Conservation (phyloP, 2,888 invertebrate genomes). For the Cryptocheilus praepositus region DNA sequence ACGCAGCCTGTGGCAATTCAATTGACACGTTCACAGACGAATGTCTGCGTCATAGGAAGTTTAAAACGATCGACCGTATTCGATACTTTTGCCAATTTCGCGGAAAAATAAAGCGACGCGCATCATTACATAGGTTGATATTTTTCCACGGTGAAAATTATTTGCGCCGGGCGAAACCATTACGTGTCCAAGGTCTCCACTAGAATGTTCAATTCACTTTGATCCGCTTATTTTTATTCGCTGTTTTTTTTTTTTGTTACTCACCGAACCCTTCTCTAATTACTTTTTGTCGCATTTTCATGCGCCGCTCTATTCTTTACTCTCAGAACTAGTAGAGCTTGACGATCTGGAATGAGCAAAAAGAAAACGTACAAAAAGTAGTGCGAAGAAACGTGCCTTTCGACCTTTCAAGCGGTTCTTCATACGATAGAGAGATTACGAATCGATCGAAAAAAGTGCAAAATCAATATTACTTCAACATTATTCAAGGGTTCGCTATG, state of each 20-base stretch:
- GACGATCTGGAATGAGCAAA: constrained; percentile 20
- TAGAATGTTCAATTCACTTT: constrained; percentile 28
- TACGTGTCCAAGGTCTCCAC: constrained; percentile 32
- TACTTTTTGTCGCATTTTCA: constrained; percentile 15
- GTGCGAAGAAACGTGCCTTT: background rate
- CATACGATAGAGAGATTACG: too few species aligned
- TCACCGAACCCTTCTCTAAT: constrained; percentile 17
- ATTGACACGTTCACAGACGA: constrained; percentile 48
- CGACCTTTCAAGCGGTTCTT: too few species aligned
- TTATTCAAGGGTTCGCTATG: too few species aligned
- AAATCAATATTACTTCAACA: too few species aligned
- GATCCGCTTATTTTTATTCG: too few species aligned
- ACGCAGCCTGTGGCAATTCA: constrained; percentile 36
- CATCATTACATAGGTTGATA: too few species aligned
- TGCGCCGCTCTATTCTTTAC: constrained; percentile 18
- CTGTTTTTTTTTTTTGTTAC: constrained; percentile 27
- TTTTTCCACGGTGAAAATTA: too few species aligned
- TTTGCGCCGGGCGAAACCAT: constrained; percentile 8
- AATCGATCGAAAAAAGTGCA: too few species aligned
- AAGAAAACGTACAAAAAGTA: background rate
- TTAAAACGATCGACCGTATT: too few species aligned
- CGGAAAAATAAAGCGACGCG: background rate
- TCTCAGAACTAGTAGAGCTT: constrained; percentile 37
- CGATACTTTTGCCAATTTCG: too few species aligned
- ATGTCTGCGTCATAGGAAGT: too few species aligned